Evolutionary conservation across 2,797 vertebrate genomes (phyloP).

Genomic region (Chloroceryle amazona): DNA sequence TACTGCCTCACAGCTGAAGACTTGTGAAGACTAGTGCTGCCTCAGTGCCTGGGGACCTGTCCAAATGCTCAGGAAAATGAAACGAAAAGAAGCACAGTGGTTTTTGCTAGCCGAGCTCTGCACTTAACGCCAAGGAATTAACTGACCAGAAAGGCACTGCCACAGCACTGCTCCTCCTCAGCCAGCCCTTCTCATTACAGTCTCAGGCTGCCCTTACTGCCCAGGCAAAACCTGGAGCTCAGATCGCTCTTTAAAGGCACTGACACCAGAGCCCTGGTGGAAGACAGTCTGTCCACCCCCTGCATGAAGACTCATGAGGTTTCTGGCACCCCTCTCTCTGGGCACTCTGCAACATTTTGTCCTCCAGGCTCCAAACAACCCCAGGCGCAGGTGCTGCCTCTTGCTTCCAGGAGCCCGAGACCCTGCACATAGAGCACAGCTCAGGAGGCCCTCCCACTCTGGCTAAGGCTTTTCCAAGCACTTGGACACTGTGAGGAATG

Average conservation of each 20-base stretch:
- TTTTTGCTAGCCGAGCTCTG: background rate
- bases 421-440: background rate
- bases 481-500: background rate
- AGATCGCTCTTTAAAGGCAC: background rate
- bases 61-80: background rate
- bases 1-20: background rate
- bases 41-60: background rate
- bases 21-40: background rate
- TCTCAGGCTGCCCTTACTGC: background rate
- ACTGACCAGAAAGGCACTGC: too few relatives aligned
- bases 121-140: too few relatives aligned
- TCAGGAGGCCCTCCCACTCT: rapidly evolving
- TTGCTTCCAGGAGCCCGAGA: rapidly evolving
- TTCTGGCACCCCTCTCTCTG: background rate
- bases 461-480: background rate
- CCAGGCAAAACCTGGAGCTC: background rate
- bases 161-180: too few relatives aligned
- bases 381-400: background rate
- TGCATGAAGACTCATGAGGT: background rate
- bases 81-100: background rate
- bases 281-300: background rate
- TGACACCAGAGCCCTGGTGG: rapidly evolving
- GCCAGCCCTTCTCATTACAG: too few relatives aligned
- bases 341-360: background rate
- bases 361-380: rapidly evolving